Base-by-base conservation (phyloP, 2,888 invertebrate species). In the Allophyes oxyacanthae region DNA sequence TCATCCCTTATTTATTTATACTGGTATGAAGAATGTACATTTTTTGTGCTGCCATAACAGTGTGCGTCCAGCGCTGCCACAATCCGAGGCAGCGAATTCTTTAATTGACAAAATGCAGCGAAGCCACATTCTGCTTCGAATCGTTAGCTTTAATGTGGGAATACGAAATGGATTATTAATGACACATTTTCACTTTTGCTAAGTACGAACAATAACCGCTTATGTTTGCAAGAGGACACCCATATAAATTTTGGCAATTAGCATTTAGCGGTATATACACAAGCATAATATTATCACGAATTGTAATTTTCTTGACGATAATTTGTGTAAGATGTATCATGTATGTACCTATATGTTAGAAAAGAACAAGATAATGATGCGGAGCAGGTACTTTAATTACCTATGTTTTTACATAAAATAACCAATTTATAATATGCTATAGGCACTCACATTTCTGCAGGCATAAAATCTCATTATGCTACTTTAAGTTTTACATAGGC, bases 1-100 rank as follows among this genome's bases (percentile, higher is more conserved):
- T 92, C 92, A 94, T 92, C 91, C 90, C 90, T 92, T 93, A 92
- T 93, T 93, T 94, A 92, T 92, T 90, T 91, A 91, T 91, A 90
- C 91, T 85, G 91, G 90, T 90, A 92, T 89, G 88, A 91, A 84
- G 92, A 90, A 92, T 92, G 87, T 84, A 74, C 76, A 78, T 82
- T 90, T 92, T 92, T 92, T 92, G 88, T 85, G 64, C 50, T 58
- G 76, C 83, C 83, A 88, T 88, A 89, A 89, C 90, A 88, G 88
- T 86, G 85, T 82, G 87, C 85, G 83, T 83, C 82, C 85, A 81
- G 78, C 79, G 81, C 81, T 64, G 80, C 75, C 77, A 83, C 89
- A 85, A 83, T 86, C 85, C 85, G 80, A 86, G 82, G 76, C 87
- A 82, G 85, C 83, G 85, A 88, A 92, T 92, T 89, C 90, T 87